Conservation (phyloP, 2,113 vertebrate genomes). For the Pterocles gutturalis region DNA sequence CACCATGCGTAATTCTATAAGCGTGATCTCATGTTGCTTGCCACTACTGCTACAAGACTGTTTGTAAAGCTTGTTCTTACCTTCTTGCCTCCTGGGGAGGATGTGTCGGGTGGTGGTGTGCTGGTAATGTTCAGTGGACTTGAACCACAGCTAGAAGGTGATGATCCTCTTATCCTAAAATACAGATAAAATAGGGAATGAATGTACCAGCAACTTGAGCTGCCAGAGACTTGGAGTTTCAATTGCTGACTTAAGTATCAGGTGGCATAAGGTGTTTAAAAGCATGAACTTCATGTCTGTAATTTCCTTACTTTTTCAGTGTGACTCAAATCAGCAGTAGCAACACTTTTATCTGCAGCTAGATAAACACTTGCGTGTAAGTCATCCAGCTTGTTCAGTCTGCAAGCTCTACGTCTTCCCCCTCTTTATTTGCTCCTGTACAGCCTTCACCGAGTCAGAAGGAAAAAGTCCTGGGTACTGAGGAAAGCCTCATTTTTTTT, state of each 20-base stretch:
- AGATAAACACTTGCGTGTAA: not conserved
- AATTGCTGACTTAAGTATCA: not conserved
- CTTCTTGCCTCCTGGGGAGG: constrained; percentile 95
- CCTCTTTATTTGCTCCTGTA: not conserved
- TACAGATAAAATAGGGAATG: not conserved
- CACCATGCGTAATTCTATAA: fast-evolving
- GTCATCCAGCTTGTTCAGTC: not conserved
- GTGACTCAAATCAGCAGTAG: not conserved
- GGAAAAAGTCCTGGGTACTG: not conserved
- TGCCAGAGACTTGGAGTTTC: not conserved
- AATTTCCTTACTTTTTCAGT: not conserved
- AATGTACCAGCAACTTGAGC: not conserved
- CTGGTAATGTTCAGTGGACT: constrained; percentile 97
- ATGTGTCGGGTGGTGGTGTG: constrained; percentile 93
- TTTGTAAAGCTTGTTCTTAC: constrained; percentile 57
- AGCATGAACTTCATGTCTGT: not conserved
- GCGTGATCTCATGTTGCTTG: fast-evolving
- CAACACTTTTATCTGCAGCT: not conserved
- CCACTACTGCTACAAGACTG: not conserved
- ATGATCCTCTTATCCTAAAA: constrained; percentile 94
- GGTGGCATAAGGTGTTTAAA: not conserved
- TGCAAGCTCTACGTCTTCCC: not conserved
- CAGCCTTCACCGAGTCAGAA: not conserved
- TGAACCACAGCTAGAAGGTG: constrained; percentile 96
- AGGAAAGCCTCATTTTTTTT: not conserved